Evolutionary conservation across 2,888 invertebrate genomes (phyloP).

Genomic region (Scotopteryx bipunctaria): DNA sequence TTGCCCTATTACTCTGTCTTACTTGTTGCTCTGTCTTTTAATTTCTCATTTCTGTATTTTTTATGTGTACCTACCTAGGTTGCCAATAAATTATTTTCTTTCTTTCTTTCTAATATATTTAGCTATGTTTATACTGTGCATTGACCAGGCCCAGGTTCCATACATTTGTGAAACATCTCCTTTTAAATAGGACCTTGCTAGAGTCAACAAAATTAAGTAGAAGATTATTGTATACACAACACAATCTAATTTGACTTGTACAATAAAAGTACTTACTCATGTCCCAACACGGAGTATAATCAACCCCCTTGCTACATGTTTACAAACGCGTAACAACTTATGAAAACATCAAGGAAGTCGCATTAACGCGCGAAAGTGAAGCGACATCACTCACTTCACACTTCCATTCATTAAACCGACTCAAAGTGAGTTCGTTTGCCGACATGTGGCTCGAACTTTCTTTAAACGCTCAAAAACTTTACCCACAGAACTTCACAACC

Average conservation of each 20-base stretch:
- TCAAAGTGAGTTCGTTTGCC: conserved; percentile 53
- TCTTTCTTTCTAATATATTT: too few species aligned
- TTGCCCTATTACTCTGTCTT: too few species aligned
- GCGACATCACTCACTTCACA: conserved; percentile 47
- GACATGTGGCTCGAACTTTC: conserved; percentile 65
- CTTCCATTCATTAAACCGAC: conserved; percentile 56
- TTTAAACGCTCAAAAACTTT: conserved; percentile 54
- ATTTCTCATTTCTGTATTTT: too few species aligned
- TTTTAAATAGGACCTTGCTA: too few species aligned
- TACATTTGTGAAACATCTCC: too few species aligned
- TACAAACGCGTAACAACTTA: conserved; percentile 22
- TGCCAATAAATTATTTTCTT: too few species aligned
- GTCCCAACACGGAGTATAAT: background rate
- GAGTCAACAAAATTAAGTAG: too few species aligned
- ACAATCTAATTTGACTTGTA: background rate
- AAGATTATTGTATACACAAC: too few species aligned
- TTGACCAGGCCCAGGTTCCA: too few species aligned
- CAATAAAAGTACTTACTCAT: background rate
- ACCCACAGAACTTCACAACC: background rate
- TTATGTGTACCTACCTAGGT: too few species aligned
- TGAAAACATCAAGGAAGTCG: conserved; percentile 36
- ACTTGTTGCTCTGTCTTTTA: too few species aligned
- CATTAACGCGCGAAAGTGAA: conserved; percentile 31
- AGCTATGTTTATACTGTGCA: too few species aligned
- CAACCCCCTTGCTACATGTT: background rate